Evolutionary conservation across 1,140 invertebrate species (phyloP).

Genomic region (Dinoponera quadriceps): DNA sequence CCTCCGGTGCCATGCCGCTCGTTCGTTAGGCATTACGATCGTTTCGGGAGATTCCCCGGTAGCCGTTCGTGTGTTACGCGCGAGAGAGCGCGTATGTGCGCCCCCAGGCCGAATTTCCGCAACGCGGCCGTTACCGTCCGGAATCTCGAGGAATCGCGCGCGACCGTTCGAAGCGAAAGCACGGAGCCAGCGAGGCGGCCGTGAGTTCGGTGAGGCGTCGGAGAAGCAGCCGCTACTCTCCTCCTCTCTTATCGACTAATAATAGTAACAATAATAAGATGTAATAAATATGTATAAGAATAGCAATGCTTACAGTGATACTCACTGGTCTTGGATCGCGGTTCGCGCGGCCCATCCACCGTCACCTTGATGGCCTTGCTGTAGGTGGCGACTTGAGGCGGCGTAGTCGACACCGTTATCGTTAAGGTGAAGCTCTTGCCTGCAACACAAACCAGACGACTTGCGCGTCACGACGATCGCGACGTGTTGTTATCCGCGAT

Average conservation of each 20-base stretch:
- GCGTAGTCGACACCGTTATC: constrained; percentile 96
- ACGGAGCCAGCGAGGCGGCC: background rate
- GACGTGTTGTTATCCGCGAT: no score
- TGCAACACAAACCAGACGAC: constrained; percentile 85
- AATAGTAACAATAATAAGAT: constrained; percentile 5
- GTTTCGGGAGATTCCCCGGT: constrained; percentile 22
- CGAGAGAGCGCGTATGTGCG: background rate
- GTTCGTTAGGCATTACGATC: constrained; percentile 60
- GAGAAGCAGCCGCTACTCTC: no score
- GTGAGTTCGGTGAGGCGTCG: no score
- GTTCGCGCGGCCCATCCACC: constrained; percentile 98
- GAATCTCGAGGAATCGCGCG: background rate
- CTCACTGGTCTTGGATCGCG: constrained; percentile 98
- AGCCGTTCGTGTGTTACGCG: background rate
- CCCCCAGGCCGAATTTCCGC: background rate
- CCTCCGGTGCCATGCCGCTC: constrained; percentile 55
- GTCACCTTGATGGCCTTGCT: constrained; percentile 99
- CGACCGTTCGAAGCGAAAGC: background rate
- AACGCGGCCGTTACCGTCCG: background rate
- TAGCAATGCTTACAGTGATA: constrained; percentile 86
- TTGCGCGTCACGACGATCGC: background rate
- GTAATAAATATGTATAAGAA: constrained; percentile 69
- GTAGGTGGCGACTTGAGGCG: constrained; percentile 98
- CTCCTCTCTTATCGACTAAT: background rate
- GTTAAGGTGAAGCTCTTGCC: constrained; percentile 99